phyloP scores from a whole-genome alignment of 2,888 invertebrate genomes.

The Drosophila rubida region DNA sequence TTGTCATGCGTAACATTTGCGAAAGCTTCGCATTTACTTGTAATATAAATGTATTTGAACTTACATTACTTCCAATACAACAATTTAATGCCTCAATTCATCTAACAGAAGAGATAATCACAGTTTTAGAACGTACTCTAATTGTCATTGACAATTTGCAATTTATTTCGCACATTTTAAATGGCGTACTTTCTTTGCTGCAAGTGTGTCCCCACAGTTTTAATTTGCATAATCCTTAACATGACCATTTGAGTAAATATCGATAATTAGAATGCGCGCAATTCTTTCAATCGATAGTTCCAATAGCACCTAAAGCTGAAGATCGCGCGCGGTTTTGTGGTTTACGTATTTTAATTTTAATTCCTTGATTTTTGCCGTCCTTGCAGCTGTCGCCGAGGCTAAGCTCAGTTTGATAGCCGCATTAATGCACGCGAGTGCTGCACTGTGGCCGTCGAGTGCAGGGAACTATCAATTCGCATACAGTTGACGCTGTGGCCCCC shows the following conservation, averaged over 20 bases:
- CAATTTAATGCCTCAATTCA: too few species aligned
- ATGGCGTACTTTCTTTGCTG: background rate
- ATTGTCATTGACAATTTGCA: background rate
- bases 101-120: background rate
- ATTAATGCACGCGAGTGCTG: conserved; percentile 18
- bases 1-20: too few species aligned
- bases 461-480: conserved; percentile 75
- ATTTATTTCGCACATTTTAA: background rate
- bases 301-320: background rate
- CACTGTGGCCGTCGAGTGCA: conserved; percentile 46
- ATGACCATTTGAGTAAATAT: background rate
- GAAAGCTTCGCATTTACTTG: too few species aligned
- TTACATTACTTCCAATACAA: too few species aligned
- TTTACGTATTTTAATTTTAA: background rate
- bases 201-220: background rate
- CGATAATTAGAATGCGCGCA: background rate
- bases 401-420: conserved; percentile 16
- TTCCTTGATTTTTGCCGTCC: background rate
- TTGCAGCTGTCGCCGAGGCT: conserved; percentile 13
- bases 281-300: background rate
- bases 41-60: too few species aligned
- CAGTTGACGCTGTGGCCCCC: conserved; percentile 85
- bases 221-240: background rate
- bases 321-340: background rate
- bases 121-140: background rate